phyloP scores from a whole-genome alignment of 2,113 vertebrate species.

The Megaceryle torquata region DNA sequence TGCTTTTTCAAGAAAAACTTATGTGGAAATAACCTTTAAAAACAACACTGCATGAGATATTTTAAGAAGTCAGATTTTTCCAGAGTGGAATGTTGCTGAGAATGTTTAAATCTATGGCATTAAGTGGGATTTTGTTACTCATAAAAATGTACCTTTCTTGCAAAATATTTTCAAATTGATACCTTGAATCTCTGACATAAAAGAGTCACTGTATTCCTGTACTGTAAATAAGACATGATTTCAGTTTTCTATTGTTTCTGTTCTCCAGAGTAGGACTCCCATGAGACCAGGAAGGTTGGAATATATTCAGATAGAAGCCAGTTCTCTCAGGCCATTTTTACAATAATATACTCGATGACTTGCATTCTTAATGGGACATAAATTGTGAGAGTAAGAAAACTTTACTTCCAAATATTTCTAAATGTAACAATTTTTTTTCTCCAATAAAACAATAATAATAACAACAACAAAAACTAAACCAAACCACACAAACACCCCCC shows the following conservation, averaged over 20 bases:
- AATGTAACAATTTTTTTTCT: not conserved
- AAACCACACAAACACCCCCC: too few species aligned
- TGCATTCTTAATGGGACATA: not conserved
- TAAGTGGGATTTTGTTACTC: not conserved
- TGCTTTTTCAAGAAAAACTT: not conserved
- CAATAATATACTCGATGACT: not conserved
- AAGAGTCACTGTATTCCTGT: not conserved
- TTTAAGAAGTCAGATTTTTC: not conserved
- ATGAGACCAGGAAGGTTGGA: not conserved
- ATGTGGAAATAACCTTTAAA: not conserved
- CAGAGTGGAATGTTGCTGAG: not conserved
- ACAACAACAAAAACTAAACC: too few species aligned
- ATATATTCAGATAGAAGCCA: not conserved
- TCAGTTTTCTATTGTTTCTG: not conserved
- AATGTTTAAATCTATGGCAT: not conserved
- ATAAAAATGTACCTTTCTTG: not conserved
- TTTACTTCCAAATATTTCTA: not conserved
- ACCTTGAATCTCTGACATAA: not conserved
- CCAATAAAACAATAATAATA: not conserved
- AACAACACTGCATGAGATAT: not conserved
- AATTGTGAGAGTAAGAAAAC: not conserved
- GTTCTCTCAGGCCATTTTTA: not conserved
- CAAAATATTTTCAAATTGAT: not conserved
- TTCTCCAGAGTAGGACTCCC: not conserved
- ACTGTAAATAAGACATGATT: not conserved